Evolutionary conservation across 2,888 invertebrate genomes (phyloP).

Genomic region (Drosophila paranaensis): DNA sequence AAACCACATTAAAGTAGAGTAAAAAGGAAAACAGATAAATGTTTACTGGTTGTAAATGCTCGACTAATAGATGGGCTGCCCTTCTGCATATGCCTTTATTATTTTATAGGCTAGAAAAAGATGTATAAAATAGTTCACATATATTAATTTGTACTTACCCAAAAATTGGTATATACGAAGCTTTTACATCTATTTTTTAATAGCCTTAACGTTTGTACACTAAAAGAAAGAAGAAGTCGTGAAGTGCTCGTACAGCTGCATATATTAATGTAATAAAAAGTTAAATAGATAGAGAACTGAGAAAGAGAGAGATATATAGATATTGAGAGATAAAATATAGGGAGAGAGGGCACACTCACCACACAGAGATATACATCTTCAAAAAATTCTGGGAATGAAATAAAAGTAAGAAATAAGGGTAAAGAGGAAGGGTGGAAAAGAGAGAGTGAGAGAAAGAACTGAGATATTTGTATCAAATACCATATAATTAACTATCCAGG

Average conservation of each 20-base stretch:
- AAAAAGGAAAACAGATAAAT: conserved; percentile 14
- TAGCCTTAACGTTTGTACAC: background rate
- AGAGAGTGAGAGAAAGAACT: background rate
- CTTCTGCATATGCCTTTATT: too few species aligned
- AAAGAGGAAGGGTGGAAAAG: background rate
- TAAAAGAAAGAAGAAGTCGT: background rate
- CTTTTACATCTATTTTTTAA: background rate
- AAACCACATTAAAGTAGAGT: conserved; percentile 26
- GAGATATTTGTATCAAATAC: too few species aligned
- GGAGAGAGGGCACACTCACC: too few species aligned
- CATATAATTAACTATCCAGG: too few species aligned
- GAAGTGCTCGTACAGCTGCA: too few species aligned
- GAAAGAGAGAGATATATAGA: background rate
- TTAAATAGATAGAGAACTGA: too few species aligned
- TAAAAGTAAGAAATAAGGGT: too few species aligned
- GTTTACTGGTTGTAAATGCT: background rate
- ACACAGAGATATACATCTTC: too few species aligned
- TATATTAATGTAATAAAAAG: too few species aligned
- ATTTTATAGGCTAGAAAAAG: background rate
- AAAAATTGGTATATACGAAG: too few species aligned
- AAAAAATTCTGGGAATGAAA: too few species aligned
- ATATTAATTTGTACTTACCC: background rate
- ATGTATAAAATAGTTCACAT: background rate
- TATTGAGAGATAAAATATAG: background rate
- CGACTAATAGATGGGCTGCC: background rate